Percentiles rank a stretch among this genome's conserved stretches.
Evolutionary conservation across 2,888 invertebrate species (phyloP).

Genomic region (Dusona sp.): DNA sequence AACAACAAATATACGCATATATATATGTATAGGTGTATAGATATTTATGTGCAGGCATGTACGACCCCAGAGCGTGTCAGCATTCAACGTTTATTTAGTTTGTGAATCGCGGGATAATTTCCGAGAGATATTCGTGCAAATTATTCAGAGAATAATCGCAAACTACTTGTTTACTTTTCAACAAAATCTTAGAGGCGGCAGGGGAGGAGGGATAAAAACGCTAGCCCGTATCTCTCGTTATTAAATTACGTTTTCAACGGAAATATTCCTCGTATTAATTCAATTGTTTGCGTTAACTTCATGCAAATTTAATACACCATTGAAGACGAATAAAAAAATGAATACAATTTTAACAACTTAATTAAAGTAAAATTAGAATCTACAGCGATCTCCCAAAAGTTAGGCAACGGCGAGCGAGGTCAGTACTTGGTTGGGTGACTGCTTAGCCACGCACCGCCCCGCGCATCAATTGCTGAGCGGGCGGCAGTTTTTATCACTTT

Average conservation of each 20-base stretch:
- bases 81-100: not conserved
- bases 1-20: not conserved
- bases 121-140: not conserved
- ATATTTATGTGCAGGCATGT: not conserved
- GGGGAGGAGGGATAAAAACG: not conserved
- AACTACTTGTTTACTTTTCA: not conserved
- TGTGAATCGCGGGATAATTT: conserved; percentile 7
- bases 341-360: not conserved
- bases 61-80: not conserved
- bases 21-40: not conserved
- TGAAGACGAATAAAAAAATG: not conserved
- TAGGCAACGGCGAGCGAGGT: too few relatives aligned
- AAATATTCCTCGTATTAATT: not conserved
- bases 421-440: too few relatives aligned
- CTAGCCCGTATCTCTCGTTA: not conserved
- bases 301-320: not conserved
- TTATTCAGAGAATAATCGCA: not conserved
- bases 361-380: not conserved
- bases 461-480: too few relatives aligned
- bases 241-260: not conserved
- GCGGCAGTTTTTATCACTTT: too few relatives aligned
- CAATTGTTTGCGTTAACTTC: not conserved
- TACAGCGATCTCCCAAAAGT: too few relatives aligned
- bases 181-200: not conserved
- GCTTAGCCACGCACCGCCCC: too few relatives aligned